Percentiles rank a stretch among this genome's conserved stretches.
Evolutionary conservation across 2,888 invertebrate genomes (phyloP).

Genomic region (Carpatolechia fugitivella): DNA sequence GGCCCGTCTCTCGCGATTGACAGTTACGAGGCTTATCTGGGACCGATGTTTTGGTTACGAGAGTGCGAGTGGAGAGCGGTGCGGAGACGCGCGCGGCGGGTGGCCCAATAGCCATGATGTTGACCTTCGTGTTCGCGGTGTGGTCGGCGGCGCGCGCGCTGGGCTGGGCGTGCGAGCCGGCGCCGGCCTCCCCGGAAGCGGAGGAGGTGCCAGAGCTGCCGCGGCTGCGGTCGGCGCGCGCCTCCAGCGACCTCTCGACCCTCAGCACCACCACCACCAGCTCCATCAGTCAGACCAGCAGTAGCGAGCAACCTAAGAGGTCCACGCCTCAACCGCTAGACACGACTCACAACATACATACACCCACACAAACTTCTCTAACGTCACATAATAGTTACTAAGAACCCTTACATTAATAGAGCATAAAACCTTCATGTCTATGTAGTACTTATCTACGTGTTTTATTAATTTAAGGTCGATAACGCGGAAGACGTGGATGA

Average conservation of each 20-base stretch:
- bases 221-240: conserved; percentile 69
- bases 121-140: conserved; percentile 81
- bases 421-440: too few species aligned
- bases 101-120: conserved; percentile 70
- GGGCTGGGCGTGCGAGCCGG: conserved; percentile 60
- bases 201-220: conserved; percentile 68
- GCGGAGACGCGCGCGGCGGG: conserved; percentile 50
- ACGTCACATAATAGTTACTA: conserved; percentile 16
- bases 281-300: conserved; percentile 72
- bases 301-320: conserved; percentile 69
- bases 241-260: conserved; percentile 73
- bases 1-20: conserved; percentile 32
- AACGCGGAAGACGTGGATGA: conserved; percentile 8
- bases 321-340: conserved; percentile 36
- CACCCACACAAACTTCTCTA: neutral
- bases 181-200: conserved; percentile 52
- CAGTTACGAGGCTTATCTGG: conserved; percentile 38
- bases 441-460: conserved; percentile 17
- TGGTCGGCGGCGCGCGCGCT: conserved; percentile 82
- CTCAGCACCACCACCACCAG: conserved; percentile 73
- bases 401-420: conserved; percentile 6
- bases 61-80: conserved; percentile 51
- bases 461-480: conserved; percentile 15
- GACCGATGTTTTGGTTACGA: conserved; percentile 51
- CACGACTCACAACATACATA: neutral